These are phyloP conservation scores for Procavia capensis DNA, from an alignment of 2,113 vertebrate genomes.

Conservation along the genomic window DNA sequence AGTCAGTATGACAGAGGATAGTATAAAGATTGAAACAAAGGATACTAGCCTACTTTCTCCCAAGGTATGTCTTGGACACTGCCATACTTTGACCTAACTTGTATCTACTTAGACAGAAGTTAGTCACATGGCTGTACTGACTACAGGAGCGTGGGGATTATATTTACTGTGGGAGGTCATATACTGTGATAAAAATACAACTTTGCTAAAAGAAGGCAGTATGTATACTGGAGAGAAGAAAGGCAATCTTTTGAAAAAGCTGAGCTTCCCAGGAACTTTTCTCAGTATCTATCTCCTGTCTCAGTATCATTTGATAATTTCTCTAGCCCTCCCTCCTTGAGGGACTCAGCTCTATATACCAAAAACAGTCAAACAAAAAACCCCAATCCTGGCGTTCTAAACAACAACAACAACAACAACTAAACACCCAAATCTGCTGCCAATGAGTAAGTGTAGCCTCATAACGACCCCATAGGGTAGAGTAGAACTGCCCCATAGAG, in stretches of 20 bases:
- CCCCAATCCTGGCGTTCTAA: too few species aligned
- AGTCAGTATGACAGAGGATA: not conserved
- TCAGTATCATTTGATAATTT: not conserved
- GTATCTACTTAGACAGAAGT: not conserved
- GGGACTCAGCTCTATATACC: not conserved
- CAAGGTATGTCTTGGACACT: not conserved
- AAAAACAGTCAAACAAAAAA: too few species aligned
- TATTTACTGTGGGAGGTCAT: conserved; percentile 2
- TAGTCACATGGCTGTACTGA: not conserved
- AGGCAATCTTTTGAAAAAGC: not conserved
- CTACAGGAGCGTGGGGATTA: not conserved
- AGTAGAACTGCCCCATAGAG: too few species aligned
- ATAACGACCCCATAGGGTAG: too few species aligned
- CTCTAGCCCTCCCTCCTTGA: not conserved
- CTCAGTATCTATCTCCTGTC: not conserved
- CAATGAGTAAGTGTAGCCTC: too few species aligned
- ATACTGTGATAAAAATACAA: not conserved
- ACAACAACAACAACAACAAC: too few species aligned
- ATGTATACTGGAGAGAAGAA: not conserved
- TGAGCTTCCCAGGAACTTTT: not conserved
- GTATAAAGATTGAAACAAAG: not conserved
- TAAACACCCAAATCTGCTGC: too few species aligned
- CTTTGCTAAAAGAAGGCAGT: not conserved
- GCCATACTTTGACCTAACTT: not conserved
- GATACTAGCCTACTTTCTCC: not conserved